A percentile compares a stretch with the other conserved stretches of the same genome.
These are phyloP conservation scores for Harpegnathos saltator DNA, from an alignment of 1,140 invertebrate genomes.

Conservation along the genomic window DNA sequence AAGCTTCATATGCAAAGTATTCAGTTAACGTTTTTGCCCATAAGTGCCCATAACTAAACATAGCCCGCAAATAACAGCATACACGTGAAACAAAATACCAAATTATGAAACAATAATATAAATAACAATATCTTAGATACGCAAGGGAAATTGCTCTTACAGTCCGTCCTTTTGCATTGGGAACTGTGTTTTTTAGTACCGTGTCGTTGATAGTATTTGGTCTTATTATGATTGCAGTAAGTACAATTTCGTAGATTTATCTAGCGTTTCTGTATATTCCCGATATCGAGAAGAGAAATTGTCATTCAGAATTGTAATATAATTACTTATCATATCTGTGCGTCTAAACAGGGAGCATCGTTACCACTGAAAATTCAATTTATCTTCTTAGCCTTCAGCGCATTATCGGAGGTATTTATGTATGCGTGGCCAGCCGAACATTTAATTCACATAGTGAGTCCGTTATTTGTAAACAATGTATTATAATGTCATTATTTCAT, in stretches of 20 bases:
- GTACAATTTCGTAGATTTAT: conserved; percentile 25
- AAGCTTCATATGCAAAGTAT: no score
- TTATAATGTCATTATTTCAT: neutral
- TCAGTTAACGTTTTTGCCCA: no score
- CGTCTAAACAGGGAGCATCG: conserved; percentile 14
- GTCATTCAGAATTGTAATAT: no score
- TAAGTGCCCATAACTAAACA: no score
- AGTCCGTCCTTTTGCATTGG: conserved; percentile 51
- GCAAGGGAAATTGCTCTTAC: conserved; percentile 32
- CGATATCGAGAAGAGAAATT: no score
- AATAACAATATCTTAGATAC: conserved; percentile 46
- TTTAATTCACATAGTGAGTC: conserved; percentile 50
- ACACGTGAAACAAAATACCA: neutral
- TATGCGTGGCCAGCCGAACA: conserved; percentile 62
- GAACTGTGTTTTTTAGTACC: conserved; percentile 33
- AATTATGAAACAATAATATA: neutral
- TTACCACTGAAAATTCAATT: conserved; percentile 68
- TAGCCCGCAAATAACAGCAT: no score
- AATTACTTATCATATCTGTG: neutral
- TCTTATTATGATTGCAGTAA: conserved; percentile 46
- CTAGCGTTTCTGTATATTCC: no score
- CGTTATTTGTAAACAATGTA: neutral
- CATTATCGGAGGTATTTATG: conserved; percentile 69
- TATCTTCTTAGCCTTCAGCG: conserved; percentile 44
- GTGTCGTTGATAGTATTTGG: conserved; percentile 34